These are phyloP conservation scores for Agapornis roseicollis DNA, from an alignment of 2,113 vertebrate species.

Conservation along the genomic window DNA sequence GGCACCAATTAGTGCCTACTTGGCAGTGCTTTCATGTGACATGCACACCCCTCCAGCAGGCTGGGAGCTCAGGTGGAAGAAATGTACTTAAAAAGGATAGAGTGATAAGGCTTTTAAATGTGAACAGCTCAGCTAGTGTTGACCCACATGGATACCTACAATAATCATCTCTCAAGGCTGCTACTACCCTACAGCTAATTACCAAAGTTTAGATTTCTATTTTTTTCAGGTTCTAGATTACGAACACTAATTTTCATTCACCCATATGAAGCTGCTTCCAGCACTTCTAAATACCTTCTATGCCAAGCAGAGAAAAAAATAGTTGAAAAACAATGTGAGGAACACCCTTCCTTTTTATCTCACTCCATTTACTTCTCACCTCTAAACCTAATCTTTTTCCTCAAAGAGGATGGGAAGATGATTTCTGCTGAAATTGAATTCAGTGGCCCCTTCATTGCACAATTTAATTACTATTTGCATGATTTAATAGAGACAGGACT, in stretches of 20 bases:
- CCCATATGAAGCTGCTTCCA: background rate
- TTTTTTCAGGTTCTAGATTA: background rate
- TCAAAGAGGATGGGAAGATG: background rate
- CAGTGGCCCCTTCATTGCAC: constrained; percentile 7
- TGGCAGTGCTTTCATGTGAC: background rate
- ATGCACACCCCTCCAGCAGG: background rate
- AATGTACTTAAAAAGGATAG: background rate
- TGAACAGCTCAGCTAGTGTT: background rate
- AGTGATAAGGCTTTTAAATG: background rate
- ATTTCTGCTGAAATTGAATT: constrained; percentile 44
- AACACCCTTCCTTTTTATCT: background rate
- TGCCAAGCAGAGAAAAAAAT: background rate
- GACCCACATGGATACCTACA: background rate
- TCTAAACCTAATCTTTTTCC: background rate
- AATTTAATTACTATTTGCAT: constrained; percentile 55
- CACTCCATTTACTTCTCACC: background rate
- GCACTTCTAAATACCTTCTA: background rate
- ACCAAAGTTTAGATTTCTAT: background rate
- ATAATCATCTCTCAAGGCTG: background rate
- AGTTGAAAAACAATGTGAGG: background rate
- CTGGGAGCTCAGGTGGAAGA: background rate
- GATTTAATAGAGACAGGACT: constrained; percentile 41
- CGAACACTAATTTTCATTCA: background rate
- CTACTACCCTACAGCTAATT: background rate
- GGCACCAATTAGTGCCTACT: background rate